A percentile compares a stretch with the other conserved stretches of the same genome.
phyloP scores from a whole-genome alignment of 2,113 vertebrate genomes.

The Pomatorhinus ruficollis region DNA sequence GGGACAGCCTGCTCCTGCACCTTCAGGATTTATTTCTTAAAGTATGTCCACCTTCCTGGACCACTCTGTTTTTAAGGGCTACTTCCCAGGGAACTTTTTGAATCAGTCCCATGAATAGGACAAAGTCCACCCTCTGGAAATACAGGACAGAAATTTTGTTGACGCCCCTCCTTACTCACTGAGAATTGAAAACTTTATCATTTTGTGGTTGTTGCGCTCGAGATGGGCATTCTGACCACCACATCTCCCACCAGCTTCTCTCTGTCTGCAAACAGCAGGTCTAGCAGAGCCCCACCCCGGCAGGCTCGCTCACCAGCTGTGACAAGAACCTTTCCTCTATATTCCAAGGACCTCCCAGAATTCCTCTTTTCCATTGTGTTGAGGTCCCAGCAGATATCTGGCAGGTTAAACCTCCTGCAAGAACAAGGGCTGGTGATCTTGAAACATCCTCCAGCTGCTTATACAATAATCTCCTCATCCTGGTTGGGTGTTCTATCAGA shows the following conservation, averaged over 20 bases:
- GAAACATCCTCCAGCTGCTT: neutral
- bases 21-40: neutral
- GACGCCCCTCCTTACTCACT: neutral
- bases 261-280: too few relatives aligned
- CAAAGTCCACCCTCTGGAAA: neutral
- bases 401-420: neutral
- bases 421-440: neutral
- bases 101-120: neutral
- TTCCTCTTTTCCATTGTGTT: too few relatives aligned
- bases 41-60: neutral
- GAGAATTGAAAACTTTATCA: neutral
- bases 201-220: neutral
- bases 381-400: neutral
- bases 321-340: too few relatives aligned
- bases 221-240: neutral
- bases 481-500: neutral
- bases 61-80: neutral
- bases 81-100: neutral
- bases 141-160: neutral
- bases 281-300: too few relatives aligned
- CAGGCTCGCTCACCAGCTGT: too few relatives aligned
- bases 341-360: too few relatives aligned
- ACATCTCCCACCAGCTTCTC: neutral
- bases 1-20: accelerated
- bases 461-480: neutral